A percentile compares a stretch with the other conserved stretches of the same genome.
These are phyloP conservation scores for Hyla sarda DNA, from an alignment of 2,113 vertebrate species.

Conservation along the genomic window DNA sequence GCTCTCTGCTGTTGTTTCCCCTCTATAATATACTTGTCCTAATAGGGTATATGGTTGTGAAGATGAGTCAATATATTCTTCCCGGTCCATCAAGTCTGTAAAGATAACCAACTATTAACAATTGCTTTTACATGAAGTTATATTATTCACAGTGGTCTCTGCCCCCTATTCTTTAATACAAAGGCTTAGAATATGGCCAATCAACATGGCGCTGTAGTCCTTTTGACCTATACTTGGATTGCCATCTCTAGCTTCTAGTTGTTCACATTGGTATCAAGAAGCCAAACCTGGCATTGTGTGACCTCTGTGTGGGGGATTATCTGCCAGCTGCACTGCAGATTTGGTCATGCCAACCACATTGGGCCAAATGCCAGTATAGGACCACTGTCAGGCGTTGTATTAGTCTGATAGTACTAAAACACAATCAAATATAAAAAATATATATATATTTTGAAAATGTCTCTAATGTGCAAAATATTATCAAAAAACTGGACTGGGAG, in stretches of 20 bases:
- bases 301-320: neutral
- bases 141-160: neutral
- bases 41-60: neutral
- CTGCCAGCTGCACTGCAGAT: neutral
- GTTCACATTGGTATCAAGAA: neutral
- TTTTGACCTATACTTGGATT: neutral
- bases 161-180: neutral
- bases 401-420: too few species aligned
- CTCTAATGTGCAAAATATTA: too few species aligned
- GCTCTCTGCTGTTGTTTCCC: neutral
- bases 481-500: too few species aligned
- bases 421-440: neutral
- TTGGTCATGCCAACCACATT: neutral
- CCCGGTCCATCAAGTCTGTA: too few species aligned
- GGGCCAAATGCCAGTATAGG: neutral
- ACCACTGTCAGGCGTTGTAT: neutral
- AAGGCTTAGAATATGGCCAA: neutral
- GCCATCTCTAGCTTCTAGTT: neutral
- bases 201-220: neutral
- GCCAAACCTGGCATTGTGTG: neutral
- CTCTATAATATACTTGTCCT: neutral
- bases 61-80: neutral
- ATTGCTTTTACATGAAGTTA: neutral
- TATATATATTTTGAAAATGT: too few species aligned
- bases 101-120: too few species aligned